These are phyloP conservation scores for Cosmorhoe ocellata DNA, from an alignment of 2,888 invertebrate genomes.

Conservation along the genomic window DNA sequence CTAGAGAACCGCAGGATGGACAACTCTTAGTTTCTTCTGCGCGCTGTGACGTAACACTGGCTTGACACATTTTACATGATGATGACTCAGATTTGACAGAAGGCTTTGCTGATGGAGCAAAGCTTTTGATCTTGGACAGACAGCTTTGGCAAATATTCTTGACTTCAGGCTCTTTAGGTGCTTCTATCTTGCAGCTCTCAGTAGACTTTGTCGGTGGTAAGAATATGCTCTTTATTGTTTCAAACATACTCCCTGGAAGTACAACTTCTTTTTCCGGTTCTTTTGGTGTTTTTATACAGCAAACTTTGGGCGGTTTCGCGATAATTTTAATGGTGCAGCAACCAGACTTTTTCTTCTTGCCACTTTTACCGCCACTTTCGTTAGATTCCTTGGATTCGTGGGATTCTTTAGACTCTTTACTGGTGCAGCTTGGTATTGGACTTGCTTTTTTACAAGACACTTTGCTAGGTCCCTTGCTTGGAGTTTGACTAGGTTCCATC, in stretches of 20 bases:
- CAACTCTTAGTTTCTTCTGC: constrained; percentile 8
- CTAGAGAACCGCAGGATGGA: constrained; percentile 9
- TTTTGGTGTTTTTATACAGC: constrained; percentile 3
- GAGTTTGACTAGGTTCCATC: background rate
- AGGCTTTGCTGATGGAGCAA: background rate
- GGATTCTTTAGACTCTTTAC: background rate
- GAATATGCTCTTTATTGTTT: constrained; percentile 19
- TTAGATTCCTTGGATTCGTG: constrained; percentile 2
- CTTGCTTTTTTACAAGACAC: background rate
- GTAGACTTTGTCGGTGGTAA: constrained; percentile 2
- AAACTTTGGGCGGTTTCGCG: constrained; percentile 5
- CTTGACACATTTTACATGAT: constrained; percentile 19
- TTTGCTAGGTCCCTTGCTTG: constrained; percentile 1
- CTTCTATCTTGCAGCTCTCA: constrained; percentile 3
- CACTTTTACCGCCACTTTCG: background rate
- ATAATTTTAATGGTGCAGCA: constrained; percentile 14
- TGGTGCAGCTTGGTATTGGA: constrained; percentile 9
- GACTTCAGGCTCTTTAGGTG: background rate
- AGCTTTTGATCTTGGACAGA: constrained; percentile 4
- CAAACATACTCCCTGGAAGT: constrained; percentile 7
- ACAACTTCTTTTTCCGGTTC: constrained; percentile 3
- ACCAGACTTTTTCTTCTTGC: background rate
- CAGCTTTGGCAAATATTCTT: constrained; percentile 24
- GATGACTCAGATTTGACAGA: constrained; percentile 5
- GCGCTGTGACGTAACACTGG: background rate